phyloP scores from a whole-genome alignment of 2,797 vertebrate genomes.

The Lacerta viridis region DNA sequence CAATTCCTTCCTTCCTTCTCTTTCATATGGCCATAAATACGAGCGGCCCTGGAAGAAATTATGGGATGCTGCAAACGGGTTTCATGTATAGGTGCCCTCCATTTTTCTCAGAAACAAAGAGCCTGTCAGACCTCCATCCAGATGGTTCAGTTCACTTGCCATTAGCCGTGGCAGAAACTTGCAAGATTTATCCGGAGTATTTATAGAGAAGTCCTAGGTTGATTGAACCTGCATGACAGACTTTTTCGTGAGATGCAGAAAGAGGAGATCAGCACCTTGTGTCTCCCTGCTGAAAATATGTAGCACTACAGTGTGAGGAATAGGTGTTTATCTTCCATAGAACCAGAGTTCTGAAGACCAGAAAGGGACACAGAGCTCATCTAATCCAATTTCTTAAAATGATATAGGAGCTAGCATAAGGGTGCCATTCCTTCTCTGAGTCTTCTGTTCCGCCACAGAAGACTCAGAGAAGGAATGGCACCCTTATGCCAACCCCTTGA shows the following conservation, averaged over 20 bases:
- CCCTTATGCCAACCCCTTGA: too few relatives aligned
- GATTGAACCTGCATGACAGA: rapidly evolving
- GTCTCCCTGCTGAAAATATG: not conserved
- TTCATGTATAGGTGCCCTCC: not conserved
- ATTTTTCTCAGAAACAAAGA: not conserved
- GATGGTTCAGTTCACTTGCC: rapidly evolving
- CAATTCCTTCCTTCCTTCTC: not conserved
- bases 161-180: not conserved
- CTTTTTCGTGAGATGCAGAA: not conserved
- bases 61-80: not conserved
- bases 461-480: too few relatives aligned
- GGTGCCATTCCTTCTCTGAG: too few relatives aligned
- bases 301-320: not conserved
- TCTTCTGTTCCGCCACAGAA: not conserved
- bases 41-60: not conserved
- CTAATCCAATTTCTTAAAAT: not conserved
- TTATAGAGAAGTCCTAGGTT: slow-evolving; percentile 4
- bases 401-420: not conserved
- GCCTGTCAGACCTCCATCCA: not conserved
- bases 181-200: not conserved
- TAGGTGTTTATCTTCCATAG: too few relatives aligned
- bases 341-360: not conserved
- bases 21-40: not conserved
- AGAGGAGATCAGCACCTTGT: not conserved
- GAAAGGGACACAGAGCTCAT: not conserved